Evolutionary conservation across 2,888 invertebrate species (phyloP).

Genomic region (Electrophaes corylata): DNA sequence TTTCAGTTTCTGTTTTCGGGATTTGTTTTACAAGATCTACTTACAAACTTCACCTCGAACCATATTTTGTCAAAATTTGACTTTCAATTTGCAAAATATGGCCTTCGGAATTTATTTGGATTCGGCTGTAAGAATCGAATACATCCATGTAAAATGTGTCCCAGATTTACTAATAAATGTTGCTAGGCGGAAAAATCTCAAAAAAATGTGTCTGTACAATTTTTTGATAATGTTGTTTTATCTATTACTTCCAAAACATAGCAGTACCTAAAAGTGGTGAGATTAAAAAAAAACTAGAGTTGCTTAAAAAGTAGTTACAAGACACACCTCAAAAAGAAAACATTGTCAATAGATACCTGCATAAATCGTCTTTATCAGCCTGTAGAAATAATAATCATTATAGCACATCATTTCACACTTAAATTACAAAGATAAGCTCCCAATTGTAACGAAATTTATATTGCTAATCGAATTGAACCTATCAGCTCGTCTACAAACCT

Average conservation of each 20-base stretch:
- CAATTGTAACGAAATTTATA: conserved; percentile 43
- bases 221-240: not conserved
- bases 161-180: conserved; percentile 7
- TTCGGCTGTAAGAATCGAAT: conserved; percentile 28
- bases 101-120: conserved; percentile 51
- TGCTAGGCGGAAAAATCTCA: conserved; percentile 13
- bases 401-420: not conserved
- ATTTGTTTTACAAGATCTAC: conserved; percentile 12
- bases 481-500: conserved; percentile 33
- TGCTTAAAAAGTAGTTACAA: too few relatives aligned
- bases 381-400: too few relatives aligned
- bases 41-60: conserved; percentile 46
- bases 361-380: too few relatives aligned
- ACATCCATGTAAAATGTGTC: conserved; percentile 8
- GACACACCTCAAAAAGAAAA: too few relatives aligned
- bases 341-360: too few relatives aligned
- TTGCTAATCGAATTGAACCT: conserved; percentile 51
- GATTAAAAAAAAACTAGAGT: too few relatives aligned
- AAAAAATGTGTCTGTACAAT: conserved; percentile 3
- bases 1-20: conserved; percentile 1
- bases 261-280: too few relatives aligned
- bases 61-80: conserved; percentile 52
- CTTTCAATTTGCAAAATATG: conserved; percentile 50
- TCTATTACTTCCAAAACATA: too few relatives aligned
- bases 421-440: conserved; percentile 18